Conservation (phyloP, 2,113 vertebrate genomes). For the Caracal caracal region DNA sequence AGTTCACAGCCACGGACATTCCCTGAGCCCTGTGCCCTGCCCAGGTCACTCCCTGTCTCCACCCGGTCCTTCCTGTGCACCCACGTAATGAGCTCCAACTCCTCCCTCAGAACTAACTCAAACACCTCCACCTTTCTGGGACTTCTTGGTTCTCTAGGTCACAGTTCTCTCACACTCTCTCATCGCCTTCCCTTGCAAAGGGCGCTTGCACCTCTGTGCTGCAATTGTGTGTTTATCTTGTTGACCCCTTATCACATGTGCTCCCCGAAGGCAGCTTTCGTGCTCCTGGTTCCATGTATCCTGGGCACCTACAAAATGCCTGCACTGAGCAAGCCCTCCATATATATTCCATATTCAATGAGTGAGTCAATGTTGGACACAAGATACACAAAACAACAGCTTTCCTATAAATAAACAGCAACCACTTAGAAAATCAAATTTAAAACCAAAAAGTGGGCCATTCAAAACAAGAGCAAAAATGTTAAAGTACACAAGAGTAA, state of each 20-base stretch:
- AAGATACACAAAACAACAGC: not conserved
- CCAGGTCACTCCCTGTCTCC: too few species aligned
- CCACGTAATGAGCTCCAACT: not conserved
- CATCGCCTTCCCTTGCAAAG: not conserved
- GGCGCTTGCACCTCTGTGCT: fast-evolving
- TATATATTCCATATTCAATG: not conserved
- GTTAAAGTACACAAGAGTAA: not conserved
- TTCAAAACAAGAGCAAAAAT: not conserved
- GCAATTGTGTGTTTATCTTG: not conserved
- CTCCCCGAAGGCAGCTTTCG: not conserved
- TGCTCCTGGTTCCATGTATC: not conserved
- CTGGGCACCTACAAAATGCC: not conserved
- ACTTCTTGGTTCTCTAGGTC: not conserved
- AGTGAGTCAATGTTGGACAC: not conserved
- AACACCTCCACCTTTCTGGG: not conserved
- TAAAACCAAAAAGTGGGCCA: not conserved
- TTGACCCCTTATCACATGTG: not conserved
- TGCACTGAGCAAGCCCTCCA: not conserved
- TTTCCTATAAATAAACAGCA: not conserved
- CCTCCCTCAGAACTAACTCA: not conserved
- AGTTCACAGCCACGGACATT: too few species aligned
- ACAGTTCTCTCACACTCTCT: not conserved
- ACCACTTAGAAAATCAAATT: not conserved
- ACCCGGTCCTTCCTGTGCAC: fast-evolving
- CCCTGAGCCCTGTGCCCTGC: not conserved